A percentile compares a stretch with the other conserved stretches of the same genome.
Evolutionary conservation across 1,140 invertebrate species (phyloP).

Genomic region (Hyposmocoma kahamanoa): DNA sequence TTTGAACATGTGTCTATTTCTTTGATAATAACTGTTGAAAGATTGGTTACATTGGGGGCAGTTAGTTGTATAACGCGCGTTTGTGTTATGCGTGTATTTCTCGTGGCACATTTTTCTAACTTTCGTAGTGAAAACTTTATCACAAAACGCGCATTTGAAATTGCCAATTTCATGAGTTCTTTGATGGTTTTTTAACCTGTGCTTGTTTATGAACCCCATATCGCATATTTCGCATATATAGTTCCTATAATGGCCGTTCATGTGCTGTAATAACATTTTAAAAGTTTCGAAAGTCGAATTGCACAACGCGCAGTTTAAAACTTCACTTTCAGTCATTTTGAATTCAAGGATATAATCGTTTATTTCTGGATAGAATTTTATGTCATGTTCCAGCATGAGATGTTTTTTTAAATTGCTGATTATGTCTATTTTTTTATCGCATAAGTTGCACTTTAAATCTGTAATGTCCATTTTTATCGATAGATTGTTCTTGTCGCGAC

Average conservation of each 20-base stretch:
- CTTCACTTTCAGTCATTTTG: slow-evolving; percentile 36
- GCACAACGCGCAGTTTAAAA: slow-evolving; percentile 47
- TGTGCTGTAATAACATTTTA: slow-evolving; percentile 59
- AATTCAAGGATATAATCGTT: slow-evolving; percentile 56
- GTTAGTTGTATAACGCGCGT: slow-evolving; percentile 43
- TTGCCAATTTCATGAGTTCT: slow-evolving; percentile 45
- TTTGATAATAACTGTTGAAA: slow-evolving; percentile 52
- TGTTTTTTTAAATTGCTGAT: slow-evolving; percentile 44
- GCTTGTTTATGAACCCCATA: slow-evolving; percentile 77
- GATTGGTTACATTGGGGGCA: slow-evolving; percentile 51
- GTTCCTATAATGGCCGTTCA: slow-evolving; percentile 63
- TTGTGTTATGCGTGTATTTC: slow-evolving; percentile 51
- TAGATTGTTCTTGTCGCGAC: slow-evolving; percentile 44
- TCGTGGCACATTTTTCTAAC: slow-evolving; percentile 47
- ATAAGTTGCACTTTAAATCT: slow-evolving; percentile 45
- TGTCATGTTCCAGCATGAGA: slow-evolving; percentile 32
- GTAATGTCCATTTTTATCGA: slow-evolving; percentile 57
- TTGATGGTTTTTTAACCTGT: slow-evolving; percentile 70
- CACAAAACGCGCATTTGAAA: slow-evolving; percentile 57
- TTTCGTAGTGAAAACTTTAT: slow-evolving; percentile 56
- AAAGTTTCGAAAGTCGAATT: slow-evolving; percentile 51
- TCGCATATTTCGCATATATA: slow-evolving; percentile 87
- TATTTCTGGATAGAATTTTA: slow-evolving; percentile 44
- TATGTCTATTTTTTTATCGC: slow-evolving; percentile 22
- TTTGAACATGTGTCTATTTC: slow-evolving; percentile 52